Evolutionary conservation across 2,888 invertebrate species (phyloP).

Genomic region (Drosophila mimica): DNA sequence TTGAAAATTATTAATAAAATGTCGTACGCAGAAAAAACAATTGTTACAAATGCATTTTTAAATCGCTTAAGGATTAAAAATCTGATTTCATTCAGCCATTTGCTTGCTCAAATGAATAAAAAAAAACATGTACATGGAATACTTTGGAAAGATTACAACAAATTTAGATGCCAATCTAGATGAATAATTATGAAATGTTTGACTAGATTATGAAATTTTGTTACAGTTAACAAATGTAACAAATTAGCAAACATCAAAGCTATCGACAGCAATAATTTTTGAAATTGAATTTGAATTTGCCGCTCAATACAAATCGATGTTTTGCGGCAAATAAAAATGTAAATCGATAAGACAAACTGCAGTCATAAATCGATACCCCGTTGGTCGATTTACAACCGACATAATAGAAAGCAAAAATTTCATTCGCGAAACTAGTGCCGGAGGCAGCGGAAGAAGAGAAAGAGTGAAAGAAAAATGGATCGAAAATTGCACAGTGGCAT

Average conservation of each 20-base stretch:
- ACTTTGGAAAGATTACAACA: background rate
- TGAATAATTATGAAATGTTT: background rate
- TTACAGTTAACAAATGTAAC: background rate
- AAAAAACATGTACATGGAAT: background rate
- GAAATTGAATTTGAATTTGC: background rate
- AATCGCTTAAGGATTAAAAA: background rate
- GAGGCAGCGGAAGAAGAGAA: background rate
- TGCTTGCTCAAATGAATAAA: background rate
- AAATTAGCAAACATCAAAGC: background rate
- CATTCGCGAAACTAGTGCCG: conserved; percentile 9
- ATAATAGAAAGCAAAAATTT: conserved; percentile 13
- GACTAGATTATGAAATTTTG: background rate
- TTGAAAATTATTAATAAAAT: conserved; percentile 55
- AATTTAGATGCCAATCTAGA: background rate
- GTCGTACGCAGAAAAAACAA: conserved; percentile 73
- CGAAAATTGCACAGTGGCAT: conserved; percentile 92
- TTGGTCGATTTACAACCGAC: conserved; percentile 2
- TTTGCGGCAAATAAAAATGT: background rate
- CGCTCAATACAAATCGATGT: background rate
- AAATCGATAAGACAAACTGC: conserved; percentile 7
- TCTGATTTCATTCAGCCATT: background rate
- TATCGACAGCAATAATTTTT: background rate
- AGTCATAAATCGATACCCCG: background rate
- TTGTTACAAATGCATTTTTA: background rate
- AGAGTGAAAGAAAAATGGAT: conserved; percentile 68